Conservation (phyloP, 2,888 invertebrate genomes). For the Charanyca ferruginea region DNA sequence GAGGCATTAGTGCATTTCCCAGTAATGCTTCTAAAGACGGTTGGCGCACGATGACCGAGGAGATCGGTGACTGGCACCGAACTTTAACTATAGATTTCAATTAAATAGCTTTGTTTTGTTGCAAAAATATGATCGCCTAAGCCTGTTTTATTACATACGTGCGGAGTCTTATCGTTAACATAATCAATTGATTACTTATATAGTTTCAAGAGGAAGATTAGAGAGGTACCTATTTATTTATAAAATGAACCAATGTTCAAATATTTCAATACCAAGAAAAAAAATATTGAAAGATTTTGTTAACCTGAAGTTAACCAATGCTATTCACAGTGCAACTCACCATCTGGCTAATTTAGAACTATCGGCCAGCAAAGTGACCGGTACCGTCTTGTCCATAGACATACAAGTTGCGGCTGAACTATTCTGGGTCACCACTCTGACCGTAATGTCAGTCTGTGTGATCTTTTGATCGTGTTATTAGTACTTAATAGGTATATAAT, state of each 20-base stretch:
- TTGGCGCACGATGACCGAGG: slow-evolving; percentile 86
- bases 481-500: neutral
- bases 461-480: slow-evolving; percentile 45
- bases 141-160: neutral
- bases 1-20: slow-evolving; percentile 90
- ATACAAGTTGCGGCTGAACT: slow-evolving; percentile 77
- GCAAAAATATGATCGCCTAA: neutral
- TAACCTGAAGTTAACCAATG: slow-evolving; percentile 46
- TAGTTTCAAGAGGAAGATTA: neutral
- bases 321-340: slow-evolving; percentile 63
- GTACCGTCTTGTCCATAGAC: slow-evolving; percentile 79
- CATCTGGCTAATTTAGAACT: slow-evolving; percentile 84
- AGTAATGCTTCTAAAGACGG: slow-evolving; percentile 89
- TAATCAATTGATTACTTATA: neutral
- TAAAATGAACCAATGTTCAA: neutral
- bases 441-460: slow-evolving; percentile 68
- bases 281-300: neutral
- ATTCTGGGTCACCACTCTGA: slow-evolving; percentile 79
- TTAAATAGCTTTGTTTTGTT: neutral
- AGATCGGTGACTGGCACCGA: slow-evolving; percentile 70
- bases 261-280: neutral
- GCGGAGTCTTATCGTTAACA: neutral
- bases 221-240: neutral
- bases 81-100: slow-evolving; percentile 38
- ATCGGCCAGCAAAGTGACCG: slow-evolving; percentile 86